Evolutionary conservation across 2,797 vertebrate species (phyloP).

Genomic region (Tenualosa thibaudeaui): DNA sequence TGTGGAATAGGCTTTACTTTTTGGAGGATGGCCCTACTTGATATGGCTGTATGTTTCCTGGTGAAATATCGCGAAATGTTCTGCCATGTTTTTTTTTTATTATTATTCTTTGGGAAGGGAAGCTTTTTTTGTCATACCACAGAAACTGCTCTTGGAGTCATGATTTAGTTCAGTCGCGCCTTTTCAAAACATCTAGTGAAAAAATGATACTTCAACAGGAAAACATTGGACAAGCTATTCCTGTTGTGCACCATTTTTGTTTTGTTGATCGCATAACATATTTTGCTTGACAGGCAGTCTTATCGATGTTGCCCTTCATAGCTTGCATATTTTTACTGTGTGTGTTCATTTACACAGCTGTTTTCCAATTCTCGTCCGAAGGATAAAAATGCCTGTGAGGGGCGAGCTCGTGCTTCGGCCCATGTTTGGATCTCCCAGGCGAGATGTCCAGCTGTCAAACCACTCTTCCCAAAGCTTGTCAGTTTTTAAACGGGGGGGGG

Average conservation of each 20-base stretch:
- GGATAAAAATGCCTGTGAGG: slow-evolving; percentile 44
- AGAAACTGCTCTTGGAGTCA: background rate
- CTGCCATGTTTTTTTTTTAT: background rate
- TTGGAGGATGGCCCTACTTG: background rate
- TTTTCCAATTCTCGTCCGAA: slow-evolving; percentile 44
- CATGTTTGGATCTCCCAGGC: background rate
- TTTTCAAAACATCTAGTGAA: background rate
- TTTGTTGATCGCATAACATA: slow-evolving; percentile 31
- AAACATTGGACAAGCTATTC: slow-evolving; percentile 17
- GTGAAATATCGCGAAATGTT: background rate
- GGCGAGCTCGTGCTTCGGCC: background rate
- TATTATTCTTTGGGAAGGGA: background rate
- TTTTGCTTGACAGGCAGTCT: slow-evolving; percentile 38
- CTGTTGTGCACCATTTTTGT: slow-evolving; percentile 22
- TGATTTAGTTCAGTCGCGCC: background rate
- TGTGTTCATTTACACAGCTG: slow-evolving; percentile 52
- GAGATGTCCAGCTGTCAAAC: slow-evolving; percentile 62
- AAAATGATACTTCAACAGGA: background rate
- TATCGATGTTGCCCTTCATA: slow-evolving; percentile 34
- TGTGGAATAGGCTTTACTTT: background rate
- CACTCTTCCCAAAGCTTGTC: slow-evolving; percentile 48
- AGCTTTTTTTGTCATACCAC: background rate
- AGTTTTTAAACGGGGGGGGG: background rate
- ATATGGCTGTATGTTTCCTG: background rate
- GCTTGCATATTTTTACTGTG: slow-evolving; percentile 38